Base-by-base conservation (phyloP, 2,888 invertebrate genomes). In the Cryptus viduatorius region DNA sequence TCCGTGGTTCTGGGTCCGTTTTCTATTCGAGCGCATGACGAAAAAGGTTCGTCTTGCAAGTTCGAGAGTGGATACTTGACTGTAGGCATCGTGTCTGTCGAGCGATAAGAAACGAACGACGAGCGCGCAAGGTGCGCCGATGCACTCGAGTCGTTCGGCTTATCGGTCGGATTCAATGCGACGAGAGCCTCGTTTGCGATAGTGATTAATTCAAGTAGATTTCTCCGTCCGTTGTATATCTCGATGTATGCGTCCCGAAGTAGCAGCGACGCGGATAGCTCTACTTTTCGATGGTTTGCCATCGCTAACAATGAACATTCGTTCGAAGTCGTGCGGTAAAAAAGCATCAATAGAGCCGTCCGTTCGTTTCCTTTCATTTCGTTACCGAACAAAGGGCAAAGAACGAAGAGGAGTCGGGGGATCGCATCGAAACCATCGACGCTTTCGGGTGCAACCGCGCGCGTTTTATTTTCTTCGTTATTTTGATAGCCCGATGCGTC, bases 391-490 rank as follows among this genome's bases (percentile, higher is more conserved):
- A 75, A 79, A 48, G 79, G 71, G 48, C 68, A 75, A 83, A 69
- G 4, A 37, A 59, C 16, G 61, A 76, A n/a, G 67, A 16, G n/a
- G 3, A 19, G 56, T 12, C 37, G 7, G 19, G 31, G 72, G 69
- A 50, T 59, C 61, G 19, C 14, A n/a, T 65, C 67, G 10, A 65
- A 64, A 67, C 69, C 77, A 65, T 75, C 64, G 42, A 65, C 89
- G 89, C 37, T 90, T 92, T 91, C 88, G 88, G 86, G 88, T 88
- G 88, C 91, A 92, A 85, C 90, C 89, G 88, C 85, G 90, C 92
- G 91, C 89, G 86, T 90, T 88, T 92, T 91, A 92, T 90, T 87
- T 87, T 88, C 90, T 90, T 92, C 91, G 89, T 92, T 92, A 92
- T 92, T 92, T 91, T 90, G 92, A 92, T 92, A 92, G 91, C 89